Base-by-base conservation (phyloP, 2,113 vertebrate genomes). In the Ictalurus punctatus region DNA sequence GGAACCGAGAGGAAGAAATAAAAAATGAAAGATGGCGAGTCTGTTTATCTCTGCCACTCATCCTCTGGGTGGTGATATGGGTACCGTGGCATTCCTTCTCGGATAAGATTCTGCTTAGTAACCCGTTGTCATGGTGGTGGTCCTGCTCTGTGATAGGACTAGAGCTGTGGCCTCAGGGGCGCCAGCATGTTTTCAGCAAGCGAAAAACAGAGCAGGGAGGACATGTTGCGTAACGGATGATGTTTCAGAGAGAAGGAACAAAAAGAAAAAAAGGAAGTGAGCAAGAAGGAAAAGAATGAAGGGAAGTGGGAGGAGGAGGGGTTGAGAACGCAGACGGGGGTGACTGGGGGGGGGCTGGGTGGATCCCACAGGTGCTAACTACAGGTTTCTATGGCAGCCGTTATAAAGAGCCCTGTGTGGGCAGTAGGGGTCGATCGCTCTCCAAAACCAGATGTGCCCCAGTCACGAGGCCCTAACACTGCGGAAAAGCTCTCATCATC, bases 121-220 rank as follows among this genome's bases (percentile, higher is more conserved):
- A 94, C 93, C 86, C 83, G 89, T 92, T 90, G 92, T 92, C 94
- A 94, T 91, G 92, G 92, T 90, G 91, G 91, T 91, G 67, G 56
- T 80, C 82, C 90, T 44, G 87, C 10, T 2, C 80, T 87, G 84
- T 92, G 92, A 94, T 93, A 93, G 94, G 93, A 71, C 21, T 86
- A 90, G 89, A 91, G 91, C 82, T 1, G 34, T 84, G 88, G 90
- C 92, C 90, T 83, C 80, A 17, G 84, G 89, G 86, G 87, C 78
- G 52, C 73, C n/a, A 17, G 76, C 79, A 44, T 81, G 61, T 85
- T 87, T 88, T 37, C 84, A 71, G 86, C 87, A 65, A 86, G 86
- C 86, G 13, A 69, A 80, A 67, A 84, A 44, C 67, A 84, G 89
- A 88, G 89, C 87, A 91, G 61, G 61, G 86, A 88, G 67, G 87